Base-by-base conservation (phyloP, 2,113 vertebrate species). In the Motacilla tschutschensis region DNA sequence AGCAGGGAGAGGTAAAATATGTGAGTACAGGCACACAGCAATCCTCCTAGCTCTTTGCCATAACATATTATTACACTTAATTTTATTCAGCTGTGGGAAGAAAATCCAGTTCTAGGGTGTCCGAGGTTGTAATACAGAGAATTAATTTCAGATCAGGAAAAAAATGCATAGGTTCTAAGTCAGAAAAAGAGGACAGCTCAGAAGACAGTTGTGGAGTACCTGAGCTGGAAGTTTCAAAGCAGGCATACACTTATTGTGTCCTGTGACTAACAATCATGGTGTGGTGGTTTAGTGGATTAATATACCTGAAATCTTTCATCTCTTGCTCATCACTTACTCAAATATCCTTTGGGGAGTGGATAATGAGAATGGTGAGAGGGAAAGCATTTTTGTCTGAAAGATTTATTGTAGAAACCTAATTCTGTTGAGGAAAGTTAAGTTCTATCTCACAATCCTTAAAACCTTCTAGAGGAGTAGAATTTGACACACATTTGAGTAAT, bases 291-390 rank as follows among this genome's bases (percentile, higher is more conserved):
- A 53, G 21, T 38, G 22, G 18, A 71, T 66, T 79, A 53, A 66
- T 38, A 31, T 25, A 71, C 19, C 6, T 38, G 10, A 16, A 73
- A 17, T 21, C 7, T 50, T 78, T 81, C 33, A 85, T 84, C 35
- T 46, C 46, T 46, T 65, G 57, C 6, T 84, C 15, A 18, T 81
- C 15, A 24, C 21, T 63, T 58, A 24, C 17, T 58, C 3, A 5
- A 54, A 44, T 0, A 0, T 53, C 76, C 22, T 77, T 38, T 38
- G 10, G 19, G 17, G 15, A 55, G 0, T 12, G 8, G 14, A 46
- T 55, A 35, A 2, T 24, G 20, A 79, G 20, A 79, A 66, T 64
- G 13, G 8, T 62, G 36, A 64, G 33, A 71, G 5, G 8, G 13
- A 84, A 78, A 78, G 28, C 3, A 7, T 54, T 84, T 63, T n/a